Percentiles rank a stretch among this genome's conserved stretches.
Conservation (phyloP, 2,888 invertebrate genomes). For the Germaria angustata region DNA sequence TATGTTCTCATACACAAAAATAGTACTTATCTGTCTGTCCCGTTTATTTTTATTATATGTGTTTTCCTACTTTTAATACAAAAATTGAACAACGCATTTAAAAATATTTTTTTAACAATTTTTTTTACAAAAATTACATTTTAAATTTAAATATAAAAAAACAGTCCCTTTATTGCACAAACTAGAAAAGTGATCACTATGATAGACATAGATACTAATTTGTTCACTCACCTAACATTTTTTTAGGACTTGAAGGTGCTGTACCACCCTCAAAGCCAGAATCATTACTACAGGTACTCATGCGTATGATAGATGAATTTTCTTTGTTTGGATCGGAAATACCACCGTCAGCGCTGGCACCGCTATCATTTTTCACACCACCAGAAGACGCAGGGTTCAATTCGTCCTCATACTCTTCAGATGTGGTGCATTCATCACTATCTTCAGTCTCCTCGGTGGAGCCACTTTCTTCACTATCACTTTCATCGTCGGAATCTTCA, state of each 20-base stretch:
- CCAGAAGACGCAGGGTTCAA: conserved; percentile 60
- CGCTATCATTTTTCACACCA: conserved; percentile 32
- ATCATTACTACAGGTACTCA: conserved; percentile 89
- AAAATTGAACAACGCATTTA: conserved; percentile 57
- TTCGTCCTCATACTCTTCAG: conserved; percentile 75
- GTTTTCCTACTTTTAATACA: conserved; percentile 17
- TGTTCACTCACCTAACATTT: conserved; percentile 81
- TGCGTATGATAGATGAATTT: conserved; percentile 80
- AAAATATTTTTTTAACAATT: background rate
- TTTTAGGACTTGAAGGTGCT: conserved; percentile 84
- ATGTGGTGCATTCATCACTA: conserved; percentile 77
- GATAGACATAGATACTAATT: background rate
- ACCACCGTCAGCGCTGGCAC: conserved; percentile 25
- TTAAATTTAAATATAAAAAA: background rate
- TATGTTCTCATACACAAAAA: conserved; percentile 17
- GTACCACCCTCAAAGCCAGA: conserved; percentile 89
- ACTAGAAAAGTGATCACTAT: conserved; percentile 58
- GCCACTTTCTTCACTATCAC: conserved; percentile 76
- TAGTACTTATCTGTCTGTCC: conserved; percentile 1
- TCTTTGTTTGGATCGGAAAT: conserved; percentile 69
- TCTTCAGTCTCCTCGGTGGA: conserved; percentile 74
- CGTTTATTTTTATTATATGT: conserved; percentile 1
- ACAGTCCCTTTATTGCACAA: conserved; percentile 19
- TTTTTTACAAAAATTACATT: background rate
- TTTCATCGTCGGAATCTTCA: conserved; percentile 80